Conservation (phyloP, 2,113 vertebrate species). For the Zosterops hypoxanthus region DNA sequence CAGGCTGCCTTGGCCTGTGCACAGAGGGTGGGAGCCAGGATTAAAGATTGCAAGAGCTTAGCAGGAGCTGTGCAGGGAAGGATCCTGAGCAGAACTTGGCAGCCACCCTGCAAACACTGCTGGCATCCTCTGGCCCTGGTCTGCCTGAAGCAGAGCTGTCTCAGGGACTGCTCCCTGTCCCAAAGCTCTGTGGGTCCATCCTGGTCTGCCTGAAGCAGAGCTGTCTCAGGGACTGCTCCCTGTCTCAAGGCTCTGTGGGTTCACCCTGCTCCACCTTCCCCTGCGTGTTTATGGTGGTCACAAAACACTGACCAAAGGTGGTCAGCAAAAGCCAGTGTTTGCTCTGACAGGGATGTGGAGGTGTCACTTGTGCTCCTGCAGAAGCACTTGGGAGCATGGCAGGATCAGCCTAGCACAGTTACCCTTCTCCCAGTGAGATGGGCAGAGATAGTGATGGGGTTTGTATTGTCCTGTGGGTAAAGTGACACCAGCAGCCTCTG, state of each 20-base stretch:
- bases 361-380: background rate
- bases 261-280: background rate
- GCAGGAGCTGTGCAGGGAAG: background rate
- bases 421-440: background rate
- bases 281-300: fast-evolving
- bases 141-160: background rate
- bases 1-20: background rate
- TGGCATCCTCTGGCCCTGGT: background rate
- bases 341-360: background rate
- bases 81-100: background rate
- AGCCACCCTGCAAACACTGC: background rate
- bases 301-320: background rate
- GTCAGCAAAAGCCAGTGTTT: background rate
- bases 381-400: background rate
- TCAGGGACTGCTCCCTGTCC: no score
- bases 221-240: no score
- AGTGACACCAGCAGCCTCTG: slow-evolving; percentile 19
- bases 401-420: background rate
- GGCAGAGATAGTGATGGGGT: background rate
- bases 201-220: background rate
- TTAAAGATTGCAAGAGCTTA: background rate
- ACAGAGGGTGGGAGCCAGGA: background rate
- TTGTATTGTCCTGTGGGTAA: background rate
- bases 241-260: background rate
- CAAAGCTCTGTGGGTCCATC: no score